Conservation (phyloP, 2,797 vertebrate species). For the Rhabdophis nuchalis region DNA sequence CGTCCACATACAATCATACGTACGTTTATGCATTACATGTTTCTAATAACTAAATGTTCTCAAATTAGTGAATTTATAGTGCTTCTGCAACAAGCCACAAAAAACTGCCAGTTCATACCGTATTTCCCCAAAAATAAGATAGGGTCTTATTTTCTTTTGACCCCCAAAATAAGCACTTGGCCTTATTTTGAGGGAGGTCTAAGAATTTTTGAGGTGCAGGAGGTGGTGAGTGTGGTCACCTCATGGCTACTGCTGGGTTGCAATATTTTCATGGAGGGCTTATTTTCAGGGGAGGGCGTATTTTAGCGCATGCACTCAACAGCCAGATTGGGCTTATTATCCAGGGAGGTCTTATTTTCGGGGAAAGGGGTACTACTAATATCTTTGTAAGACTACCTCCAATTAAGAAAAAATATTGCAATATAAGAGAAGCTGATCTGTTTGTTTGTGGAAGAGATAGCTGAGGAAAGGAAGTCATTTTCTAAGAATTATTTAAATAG, state of each 20-base stretch:
- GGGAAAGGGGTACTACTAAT: neutral
- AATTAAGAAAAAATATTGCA: neutral
- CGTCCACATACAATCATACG: neutral
- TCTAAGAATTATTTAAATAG: neutral
- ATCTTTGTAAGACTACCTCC: neutral
- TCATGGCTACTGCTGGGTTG: too few relatives aligned
- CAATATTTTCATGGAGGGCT: too few relatives aligned
- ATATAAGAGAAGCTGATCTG: neutral
- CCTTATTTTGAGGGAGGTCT: too few relatives aligned
- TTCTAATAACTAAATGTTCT: neutral
- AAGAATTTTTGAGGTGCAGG: too few relatives aligned
- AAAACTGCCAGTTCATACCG: neutral
- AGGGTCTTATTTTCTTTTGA: too few relatives aligned
- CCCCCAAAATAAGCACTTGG: too few relatives aligned
- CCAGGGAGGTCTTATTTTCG: too few relatives aligned
- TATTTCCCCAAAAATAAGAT: too few relatives aligned
- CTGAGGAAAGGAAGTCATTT: neutral
- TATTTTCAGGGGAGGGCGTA: too few relatives aligned
- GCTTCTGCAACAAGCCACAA: neutral
- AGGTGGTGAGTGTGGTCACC: too few relatives aligned
- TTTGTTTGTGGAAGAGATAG: neutral
- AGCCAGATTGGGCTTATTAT: too few relatives aligned
- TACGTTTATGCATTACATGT: neutral
- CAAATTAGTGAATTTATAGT: neutral
- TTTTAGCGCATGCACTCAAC: too few relatives aligned